Base-by-base conservation (phyloP, 92 coral and sea anemone species). In the Palythoa caribaeorum region DNA sequence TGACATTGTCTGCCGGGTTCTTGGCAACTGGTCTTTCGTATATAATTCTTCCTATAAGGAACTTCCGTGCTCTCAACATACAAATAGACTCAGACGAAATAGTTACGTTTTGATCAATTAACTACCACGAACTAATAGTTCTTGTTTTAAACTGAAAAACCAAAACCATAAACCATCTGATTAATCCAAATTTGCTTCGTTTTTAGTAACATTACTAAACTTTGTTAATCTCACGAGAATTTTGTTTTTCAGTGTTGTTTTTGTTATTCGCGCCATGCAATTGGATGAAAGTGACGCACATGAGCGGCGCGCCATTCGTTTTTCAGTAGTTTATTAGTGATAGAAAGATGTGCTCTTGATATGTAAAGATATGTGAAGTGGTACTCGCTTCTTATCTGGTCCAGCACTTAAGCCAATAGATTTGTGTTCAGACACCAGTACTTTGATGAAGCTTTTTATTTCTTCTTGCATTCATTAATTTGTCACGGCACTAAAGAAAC, bases 331-430 rank as follows among this genome's bases (percentile, higher is more conserved):
- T 55, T 55, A 12, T 35, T 54, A 9, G 3, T 21, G 16, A 77
- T 12, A 52, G 47, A 77, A 51, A 53, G 83, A 77, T 37, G 21
- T 54, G 44, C 60, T 13, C 86, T 48, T 36, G 39, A 81, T 68
- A 55, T 55, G 50, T 78, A 13, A 57, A 78, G 68, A 65, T 38
- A 48, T 21, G 75, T 68, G 40, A 47, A 81, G 86, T 81, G 71
- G 14, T 15, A 19, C 57, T 60, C 36, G 84, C 73, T 79, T 48
- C 73, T 65, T 44, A 81, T 81, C 86, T 47, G 73, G 28, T 21
- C 86, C 76, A 19, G 86, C 60, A 81, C 74, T 81, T 81, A 65
- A 66, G 37, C 86, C 54, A 51, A 17, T 19, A 44, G 74, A 60
- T 44, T 21, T 16, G 21, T 80, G 21, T 63, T 39, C 85, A 17